A percentile compares a stretch with the other conserved stretches of the same genome.
These are phyloP conservation scores for Ochotona curzoniae DNA, from an alignment of 2,113 vertebrate species.

Conservation along the genomic window DNA sequence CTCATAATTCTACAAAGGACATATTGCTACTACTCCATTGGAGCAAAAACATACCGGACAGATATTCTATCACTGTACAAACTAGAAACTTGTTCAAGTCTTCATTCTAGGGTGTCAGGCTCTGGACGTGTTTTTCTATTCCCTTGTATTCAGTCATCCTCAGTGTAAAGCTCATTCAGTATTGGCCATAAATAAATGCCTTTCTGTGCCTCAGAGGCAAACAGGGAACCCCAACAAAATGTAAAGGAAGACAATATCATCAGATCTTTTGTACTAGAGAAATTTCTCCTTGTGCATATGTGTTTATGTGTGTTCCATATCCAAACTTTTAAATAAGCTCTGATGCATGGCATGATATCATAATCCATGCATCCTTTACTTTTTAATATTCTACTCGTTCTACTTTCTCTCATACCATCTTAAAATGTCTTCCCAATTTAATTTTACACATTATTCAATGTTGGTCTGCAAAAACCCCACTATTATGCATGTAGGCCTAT, in stretches of 20 bases:
- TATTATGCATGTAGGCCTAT: no score
- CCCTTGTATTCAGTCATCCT: not conserved
- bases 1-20: not conserved
- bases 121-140: not conserved
- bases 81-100: not conserved
- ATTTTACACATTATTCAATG: not conserved
- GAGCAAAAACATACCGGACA: not conserved
- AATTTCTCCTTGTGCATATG: not conserved
- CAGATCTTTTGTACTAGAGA: not conserved
- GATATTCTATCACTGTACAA: not conserved
- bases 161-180: not conserved
- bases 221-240: not conserved
- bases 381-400: not conserved
- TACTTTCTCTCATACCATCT: not conserved
- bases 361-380: not conserved
- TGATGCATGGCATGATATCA: not conserved
- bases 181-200: not conserved
- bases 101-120: not conserved
- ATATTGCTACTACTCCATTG: not conserved
- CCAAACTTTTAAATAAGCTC: not conserved
- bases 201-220: not conserved
- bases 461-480: no score
- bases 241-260: not conserved
- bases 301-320: not conserved
- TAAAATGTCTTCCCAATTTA: not conserved